Percentiles rank a stretch among this genome's conserved stretches.
Evolutionary conservation across 2,888 invertebrate genomes (phyloP).

Genomic region (Dusona sp.): DNA sequence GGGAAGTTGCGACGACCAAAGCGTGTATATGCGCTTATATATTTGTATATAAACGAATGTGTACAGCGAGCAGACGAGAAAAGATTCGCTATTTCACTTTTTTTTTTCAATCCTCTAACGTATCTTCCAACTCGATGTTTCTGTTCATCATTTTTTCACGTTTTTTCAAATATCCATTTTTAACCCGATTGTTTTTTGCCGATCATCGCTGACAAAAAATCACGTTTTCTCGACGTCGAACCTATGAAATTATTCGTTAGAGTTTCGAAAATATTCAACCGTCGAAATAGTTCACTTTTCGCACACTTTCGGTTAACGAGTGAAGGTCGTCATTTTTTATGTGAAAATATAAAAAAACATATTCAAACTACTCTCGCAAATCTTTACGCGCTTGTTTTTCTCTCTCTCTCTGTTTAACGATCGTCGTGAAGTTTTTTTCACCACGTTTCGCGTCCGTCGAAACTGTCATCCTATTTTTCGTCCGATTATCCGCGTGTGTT

Average conservation of each 20-base stretch:
- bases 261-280: neutral
- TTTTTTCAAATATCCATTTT: neutral
- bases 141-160: neutral
- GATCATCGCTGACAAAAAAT: neutral
- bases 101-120: slow-evolving; percentile 17
- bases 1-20: slow-evolving; percentile 19
- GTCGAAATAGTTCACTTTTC: neutral
- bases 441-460: neutral
- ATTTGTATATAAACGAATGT: neutral
- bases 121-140: neutral
- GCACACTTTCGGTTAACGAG: too few species aligned
- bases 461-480: neutral
- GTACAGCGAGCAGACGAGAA: slow-evolving; percentile 23
- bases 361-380: too few species aligned
- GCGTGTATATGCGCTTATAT: neutral
- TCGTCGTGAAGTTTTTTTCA: neutral
- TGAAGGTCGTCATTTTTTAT: too few species aligned
- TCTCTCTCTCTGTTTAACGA: neutral
- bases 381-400: too few species aligned
- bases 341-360: too few species aligned
- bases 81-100: slow-evolving; percentile 50
- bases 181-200: neutral
- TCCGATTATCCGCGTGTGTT: neutral
- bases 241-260: neutral
- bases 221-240: neutral